phyloP scores from a whole-genome alignment of 2,888 invertebrate genomes.

The Sthenelais limicola region DNA sequence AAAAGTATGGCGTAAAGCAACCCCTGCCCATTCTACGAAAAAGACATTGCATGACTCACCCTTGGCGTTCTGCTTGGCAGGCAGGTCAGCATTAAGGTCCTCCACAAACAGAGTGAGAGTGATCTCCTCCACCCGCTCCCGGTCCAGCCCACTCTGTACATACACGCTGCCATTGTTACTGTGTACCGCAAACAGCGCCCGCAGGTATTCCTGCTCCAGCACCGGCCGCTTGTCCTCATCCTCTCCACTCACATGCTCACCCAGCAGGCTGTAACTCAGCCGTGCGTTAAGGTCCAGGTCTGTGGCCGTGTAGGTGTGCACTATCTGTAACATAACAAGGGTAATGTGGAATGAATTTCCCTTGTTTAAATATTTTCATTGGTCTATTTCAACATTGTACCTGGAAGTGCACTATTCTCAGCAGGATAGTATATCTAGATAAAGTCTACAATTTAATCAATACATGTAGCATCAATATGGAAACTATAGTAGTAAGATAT shows the following conservation, averaged over 20 bases:
- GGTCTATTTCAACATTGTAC: too few relatives aligned
- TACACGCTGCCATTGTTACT: slow-evolving; percentile 79
- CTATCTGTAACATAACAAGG: slow-evolving; percentile 45
- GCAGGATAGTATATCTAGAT: too few relatives aligned
- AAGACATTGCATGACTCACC: slow-evolving; percentile 30
- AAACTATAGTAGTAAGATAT: too few relatives aligned
- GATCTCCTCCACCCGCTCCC: slow-evolving; percentile 65
- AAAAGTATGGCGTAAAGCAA: neutral
- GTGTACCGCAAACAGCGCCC: slow-evolving; percentile 81
- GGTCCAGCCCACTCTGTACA: slow-evolving; percentile 77
- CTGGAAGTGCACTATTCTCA: too few relatives aligned
- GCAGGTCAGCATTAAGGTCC: slow-evolving; percentile 60
- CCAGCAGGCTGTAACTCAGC: slow-evolving; percentile 80
- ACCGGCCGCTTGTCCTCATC: slow-evolving; percentile 41
- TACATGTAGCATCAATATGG: too few relatives aligned
- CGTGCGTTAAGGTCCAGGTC: slow-evolving; percentile 75
- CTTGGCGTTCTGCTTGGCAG: slow-evolving; percentile 56
- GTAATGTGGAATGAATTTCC: too few relatives aligned
- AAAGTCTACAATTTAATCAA: too few relatives aligned
- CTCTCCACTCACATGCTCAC: slow-evolving; percentile 60
- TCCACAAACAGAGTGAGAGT: slow-evolving; percentile 59
- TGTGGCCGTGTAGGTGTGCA: slow-evolving; percentile 75
- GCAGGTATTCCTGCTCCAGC: slow-evolving; percentile 40
- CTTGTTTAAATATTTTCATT: too few relatives aligned
- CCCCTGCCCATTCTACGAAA: too few relatives aligned